Conservation (phyloP, 2,113 vertebrate genomes). For the Cyprichromis sp. region DNA sequence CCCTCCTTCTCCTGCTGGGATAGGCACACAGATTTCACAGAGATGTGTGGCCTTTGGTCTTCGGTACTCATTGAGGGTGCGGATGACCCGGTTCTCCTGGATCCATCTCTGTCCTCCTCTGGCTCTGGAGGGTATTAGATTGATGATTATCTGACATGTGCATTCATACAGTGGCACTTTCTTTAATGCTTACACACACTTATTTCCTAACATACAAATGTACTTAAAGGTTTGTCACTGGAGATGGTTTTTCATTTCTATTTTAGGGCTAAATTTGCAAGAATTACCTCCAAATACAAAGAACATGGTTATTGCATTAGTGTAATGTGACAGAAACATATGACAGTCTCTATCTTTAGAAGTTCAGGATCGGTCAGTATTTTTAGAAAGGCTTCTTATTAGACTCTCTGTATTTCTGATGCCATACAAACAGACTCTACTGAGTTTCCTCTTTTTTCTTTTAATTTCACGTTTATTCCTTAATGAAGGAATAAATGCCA, state of each 20-base stretch:
- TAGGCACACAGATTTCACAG: background rate
- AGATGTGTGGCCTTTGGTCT: background rate
- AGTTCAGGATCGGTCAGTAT: background rate
- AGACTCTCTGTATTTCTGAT: background rate
- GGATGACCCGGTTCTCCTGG: background rate
- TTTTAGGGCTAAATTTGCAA: slow-evolving; percentile 43
- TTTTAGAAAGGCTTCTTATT: background rate
- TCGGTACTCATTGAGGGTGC: background rate
- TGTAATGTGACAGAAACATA: background rate
- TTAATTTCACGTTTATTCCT: background rate
- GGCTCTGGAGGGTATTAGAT: background rate
- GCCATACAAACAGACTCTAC: background rate
- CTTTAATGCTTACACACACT: background rate
- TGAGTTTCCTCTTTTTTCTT: background rate
- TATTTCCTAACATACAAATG: slow-evolving; percentile 6
- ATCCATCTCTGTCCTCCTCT: background rate
- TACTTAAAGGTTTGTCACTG: background rate
- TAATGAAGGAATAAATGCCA: background rate
- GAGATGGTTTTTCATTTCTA: background rate
- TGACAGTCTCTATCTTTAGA: slow-evolving; percentile 33
- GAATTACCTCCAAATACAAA: slow-evolving; percentile 33
- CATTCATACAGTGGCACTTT: background rate
- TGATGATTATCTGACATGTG: background rate
- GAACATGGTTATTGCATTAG: slow-evolving; percentile 64
- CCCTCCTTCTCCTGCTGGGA: background rate